A percentile compares a stretch with the other conserved stretches of the same genome.
These are phyloP conservation scores for Pristionchus japonicus DNA, from an alignment of 2,888 invertebrate genomes.

Conservation along the genomic window DNA sequence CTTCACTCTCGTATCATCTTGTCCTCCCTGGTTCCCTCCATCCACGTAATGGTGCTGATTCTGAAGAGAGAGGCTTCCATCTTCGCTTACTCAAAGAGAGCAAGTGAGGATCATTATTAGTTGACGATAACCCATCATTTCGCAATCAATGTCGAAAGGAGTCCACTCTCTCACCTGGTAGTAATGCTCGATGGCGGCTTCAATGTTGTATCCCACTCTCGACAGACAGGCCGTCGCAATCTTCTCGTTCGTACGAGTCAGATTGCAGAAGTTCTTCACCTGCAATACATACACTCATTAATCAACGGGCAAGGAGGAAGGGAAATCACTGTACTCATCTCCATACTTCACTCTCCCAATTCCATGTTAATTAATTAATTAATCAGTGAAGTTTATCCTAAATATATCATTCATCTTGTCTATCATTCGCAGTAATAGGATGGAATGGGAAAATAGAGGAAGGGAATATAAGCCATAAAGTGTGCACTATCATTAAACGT, in stretches of 20 bases:
- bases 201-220: conserved; percentile 69
- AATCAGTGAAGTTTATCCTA: too few species aligned
- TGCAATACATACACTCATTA: conserved; percentile 13
- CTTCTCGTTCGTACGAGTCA: conserved; percentile 55
- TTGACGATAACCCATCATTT: background rate
- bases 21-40: background rate
- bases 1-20: conserved; percentile 62
- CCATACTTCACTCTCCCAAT: too few species aligned
- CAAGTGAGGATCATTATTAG: background rate
- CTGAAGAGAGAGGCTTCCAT: background rate
- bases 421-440: too few species aligned
- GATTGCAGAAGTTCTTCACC: conserved; percentile 58
- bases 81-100: background rate
- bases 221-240: conserved; percentile 64
- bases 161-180: conserved; percentile 62
- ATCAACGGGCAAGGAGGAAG: too few species aligned
- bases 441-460: background rate
- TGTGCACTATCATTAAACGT: background rate
- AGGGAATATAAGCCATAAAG: background rate
- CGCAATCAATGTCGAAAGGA: background rate
- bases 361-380: too few species aligned
- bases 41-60: conserved; percentile 35
- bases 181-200: conserved; percentile 66
- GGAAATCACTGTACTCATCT: background rate
- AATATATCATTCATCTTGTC: too few species aligned